phyloP scores from a whole-genome alignment of 2,113 vertebrate species.

The Craseonycteris thonglongyai region DNA sequence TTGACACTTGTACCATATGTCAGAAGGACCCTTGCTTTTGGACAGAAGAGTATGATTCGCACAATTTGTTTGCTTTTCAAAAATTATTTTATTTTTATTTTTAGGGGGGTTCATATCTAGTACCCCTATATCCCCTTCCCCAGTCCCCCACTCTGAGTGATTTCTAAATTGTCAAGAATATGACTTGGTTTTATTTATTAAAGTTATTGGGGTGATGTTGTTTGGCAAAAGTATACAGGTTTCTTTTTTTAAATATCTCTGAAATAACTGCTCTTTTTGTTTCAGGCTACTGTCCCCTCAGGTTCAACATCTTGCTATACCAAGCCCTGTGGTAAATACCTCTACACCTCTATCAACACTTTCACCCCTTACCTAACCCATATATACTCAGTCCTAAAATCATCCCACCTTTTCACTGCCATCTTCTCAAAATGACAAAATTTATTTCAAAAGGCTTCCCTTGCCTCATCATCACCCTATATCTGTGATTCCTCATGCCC shows the following conservation, averaged over 20 bases:
- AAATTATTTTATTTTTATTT: not conserved
- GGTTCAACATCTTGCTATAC: not conserved
- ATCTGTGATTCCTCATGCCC: not conserved
- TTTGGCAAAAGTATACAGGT: too few relatives aligned
- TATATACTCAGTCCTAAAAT: not conserved
- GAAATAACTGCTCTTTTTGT: not conserved
- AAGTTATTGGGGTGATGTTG: too few relatives aligned
- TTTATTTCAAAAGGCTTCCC: not conserved
- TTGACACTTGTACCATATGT: too few relatives aligned
- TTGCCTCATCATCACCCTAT: not conserved
- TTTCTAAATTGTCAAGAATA: not conserved
- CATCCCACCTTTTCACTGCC: too few relatives aligned
- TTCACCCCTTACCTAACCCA: not conserved
- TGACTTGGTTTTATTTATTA: too few relatives aligned
- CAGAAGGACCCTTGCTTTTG: not conserved
- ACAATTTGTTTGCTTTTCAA: not conserved
- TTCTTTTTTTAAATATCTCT: too few relatives aligned
- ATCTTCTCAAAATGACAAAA: not conserved
- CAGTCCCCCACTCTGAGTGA: not conserved
- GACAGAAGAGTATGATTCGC: not conserved
- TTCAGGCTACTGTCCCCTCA: not conserved
- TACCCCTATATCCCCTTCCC: not conserved
- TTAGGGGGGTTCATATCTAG: not conserved
- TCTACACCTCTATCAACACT: not conserved
- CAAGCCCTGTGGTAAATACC: not conserved